phyloP scores from a whole-genome alignment of 2,888 invertebrate genomes.

The Apoderus coryli region DNA sequence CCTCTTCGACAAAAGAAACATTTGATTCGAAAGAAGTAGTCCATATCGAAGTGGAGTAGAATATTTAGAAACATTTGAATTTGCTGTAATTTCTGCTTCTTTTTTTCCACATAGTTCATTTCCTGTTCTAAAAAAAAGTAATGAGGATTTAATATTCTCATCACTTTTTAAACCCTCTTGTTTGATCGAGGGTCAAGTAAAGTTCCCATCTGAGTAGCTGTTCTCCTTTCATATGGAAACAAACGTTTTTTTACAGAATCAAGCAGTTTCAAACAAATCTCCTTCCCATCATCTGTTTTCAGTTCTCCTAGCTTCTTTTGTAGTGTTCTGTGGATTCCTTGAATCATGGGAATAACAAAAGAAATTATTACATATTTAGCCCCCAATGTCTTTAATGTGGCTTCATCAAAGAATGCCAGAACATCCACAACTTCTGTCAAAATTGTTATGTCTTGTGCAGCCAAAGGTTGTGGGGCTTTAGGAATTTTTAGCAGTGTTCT shows the following conservation, averaged over 20 bases:
- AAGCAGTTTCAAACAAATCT: slow-evolving; percentile 9
- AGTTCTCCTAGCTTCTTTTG: slow-evolving; percentile 4
- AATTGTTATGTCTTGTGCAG: slow-evolving; percentile 10
- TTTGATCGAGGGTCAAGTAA: slow-evolving; percentile 13
- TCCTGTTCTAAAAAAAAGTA: slow-evolving; percentile 7
- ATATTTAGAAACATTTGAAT: too few relatives aligned
- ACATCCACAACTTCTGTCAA: slow-evolving; percentile 11
- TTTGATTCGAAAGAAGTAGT: too few relatives aligned
- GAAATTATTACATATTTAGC: slow-evolving; percentile 12
- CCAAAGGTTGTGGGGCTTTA: slow-evolving; percentile 12
- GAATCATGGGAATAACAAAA: slow-evolving; percentile 9
- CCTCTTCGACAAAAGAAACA: too few relatives aligned
- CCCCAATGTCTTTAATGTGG: slow-evolving; percentile 14
- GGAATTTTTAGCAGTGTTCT: slow-evolving; percentile 12
- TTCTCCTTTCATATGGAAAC: slow-evolving; percentile 11
- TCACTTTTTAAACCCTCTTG: slow-evolving; percentile 11
- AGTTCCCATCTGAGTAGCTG: slow-evolving; percentile 9
- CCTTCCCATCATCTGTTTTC: slow-evolving; percentile 11
- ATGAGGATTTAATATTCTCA: slow-evolving; percentile 11
- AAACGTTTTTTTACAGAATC: slow-evolving; percentile 10
- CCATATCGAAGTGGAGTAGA: too few relatives aligned
- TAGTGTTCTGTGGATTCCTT: slow-evolving; percentile 9
- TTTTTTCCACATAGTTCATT: too few relatives aligned
- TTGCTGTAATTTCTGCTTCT: too few relatives aligned
- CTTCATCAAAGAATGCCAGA: slow-evolving; percentile 11